Evolutionary conservation across 2,797 vertebrate species (phyloP).

Genomic region (Alauda arvensis): DNA sequence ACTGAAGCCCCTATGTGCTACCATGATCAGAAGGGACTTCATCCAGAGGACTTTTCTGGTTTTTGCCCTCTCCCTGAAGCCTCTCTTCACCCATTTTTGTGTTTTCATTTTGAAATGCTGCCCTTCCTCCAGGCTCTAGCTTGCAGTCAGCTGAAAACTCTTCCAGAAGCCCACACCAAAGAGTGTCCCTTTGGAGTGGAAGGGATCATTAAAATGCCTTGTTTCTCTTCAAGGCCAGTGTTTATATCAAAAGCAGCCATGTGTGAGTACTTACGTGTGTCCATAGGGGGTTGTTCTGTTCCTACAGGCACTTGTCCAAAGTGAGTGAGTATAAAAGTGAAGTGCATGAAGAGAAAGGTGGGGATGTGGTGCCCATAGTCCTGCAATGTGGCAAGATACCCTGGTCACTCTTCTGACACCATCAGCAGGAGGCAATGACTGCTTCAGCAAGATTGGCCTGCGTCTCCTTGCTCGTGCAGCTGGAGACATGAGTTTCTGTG

Average conservation of each 20-base stretch:
- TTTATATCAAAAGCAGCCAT: not conserved
- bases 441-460: slow-evolving; percentile 75
- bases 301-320: slow-evolving; percentile 78
- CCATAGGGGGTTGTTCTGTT: not conserved
- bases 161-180: not conserved
- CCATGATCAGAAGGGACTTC: not conserved
- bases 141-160: not conserved
- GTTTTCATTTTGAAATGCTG: not conserved
- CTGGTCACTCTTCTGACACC: slow-evolving; percentile 69
- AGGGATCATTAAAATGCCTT: not conserved
- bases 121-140: not conserved
- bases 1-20: not conserved
- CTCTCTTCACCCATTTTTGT: not conserved
- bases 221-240: not conserved
- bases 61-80: not conserved
- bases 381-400: slow-evolving; percentile 66
- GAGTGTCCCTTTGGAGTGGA: not conserved
- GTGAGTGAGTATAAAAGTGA: slow-evolving; percentile 76
- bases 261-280: not conserved
- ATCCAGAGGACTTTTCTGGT: not conserved
- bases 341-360: slow-evolving; percentile 43
- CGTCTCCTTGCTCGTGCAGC: not conserved
- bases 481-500: not conserved
- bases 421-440: slow-evolving; percentile 73
- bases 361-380: slow-evolving; percentile 61